These are phyloP conservation scores for Ciona savignyi DNA, from an alignment of 23 tunicate species.

Conservation along the genomic window DNA sequence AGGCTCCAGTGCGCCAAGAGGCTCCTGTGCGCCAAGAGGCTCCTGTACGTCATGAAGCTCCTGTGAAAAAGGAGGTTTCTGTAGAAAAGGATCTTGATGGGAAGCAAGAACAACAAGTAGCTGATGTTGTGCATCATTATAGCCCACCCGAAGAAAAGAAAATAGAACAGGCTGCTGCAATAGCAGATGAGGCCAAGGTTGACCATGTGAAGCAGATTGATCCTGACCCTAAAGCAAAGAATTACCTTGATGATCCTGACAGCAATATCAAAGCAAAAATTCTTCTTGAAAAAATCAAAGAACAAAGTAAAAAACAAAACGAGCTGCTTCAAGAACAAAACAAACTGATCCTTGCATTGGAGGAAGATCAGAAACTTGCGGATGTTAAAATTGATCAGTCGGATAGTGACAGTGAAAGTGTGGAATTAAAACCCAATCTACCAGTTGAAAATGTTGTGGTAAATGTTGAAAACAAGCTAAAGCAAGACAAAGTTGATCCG, in stretches of 20 bases:
- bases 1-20: too few relatives aligned
- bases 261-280: not conserved
- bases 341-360: conserved; percentile 41
- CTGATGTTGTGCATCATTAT: conserved; percentile 7
- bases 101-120: not conserved
- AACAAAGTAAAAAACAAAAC: conserved; percentile 46
- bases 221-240: not conserved
- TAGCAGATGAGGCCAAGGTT: conserved; percentile 86
- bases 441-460: not conserved
- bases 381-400: conserved; percentile 5
- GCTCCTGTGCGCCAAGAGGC: not conserved
- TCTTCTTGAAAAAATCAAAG: conserved; percentile 54
- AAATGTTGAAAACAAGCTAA: not conserved
- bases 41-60: not conserved
- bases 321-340: conserved; percentile 44
- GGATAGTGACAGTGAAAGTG: not conserved
- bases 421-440: not conserved
- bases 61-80: conserved; percentile 27
- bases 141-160: too few relatives aligned
- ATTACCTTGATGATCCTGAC: not conserved
- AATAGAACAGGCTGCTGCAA: conserved; percentile 42
- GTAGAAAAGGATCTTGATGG: conserved; percentile 3
- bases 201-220: conserved; percentile 67
- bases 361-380: conserved; percentile 40
- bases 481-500: not conserved